Conservation (phyloP, 2,888 invertebrate species). For the Spisula solida region DNA sequence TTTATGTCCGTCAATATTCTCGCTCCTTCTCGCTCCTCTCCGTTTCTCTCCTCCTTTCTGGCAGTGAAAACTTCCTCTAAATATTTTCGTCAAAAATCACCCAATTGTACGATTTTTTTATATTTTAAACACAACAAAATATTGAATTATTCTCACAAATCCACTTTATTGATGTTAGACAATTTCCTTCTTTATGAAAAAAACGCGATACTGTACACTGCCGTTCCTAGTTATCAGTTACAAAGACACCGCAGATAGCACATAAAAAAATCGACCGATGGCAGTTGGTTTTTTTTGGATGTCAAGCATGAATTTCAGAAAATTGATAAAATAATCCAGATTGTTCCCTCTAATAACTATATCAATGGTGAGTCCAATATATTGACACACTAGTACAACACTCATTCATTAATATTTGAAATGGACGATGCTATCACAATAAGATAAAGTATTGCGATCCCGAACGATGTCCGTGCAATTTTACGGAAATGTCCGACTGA, state of each 20-base stretch:
- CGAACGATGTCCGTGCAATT: neutral
- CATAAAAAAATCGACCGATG: neutral
- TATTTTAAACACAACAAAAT: neutral
- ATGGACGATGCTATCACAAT: neutral
- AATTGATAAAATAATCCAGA: neutral
- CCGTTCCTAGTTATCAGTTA: neutral
- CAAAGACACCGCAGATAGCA: neutral
- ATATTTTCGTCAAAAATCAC: neutral
- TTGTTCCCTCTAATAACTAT: neutral
- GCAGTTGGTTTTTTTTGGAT: neutral
- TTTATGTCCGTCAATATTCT: too few relatives aligned
- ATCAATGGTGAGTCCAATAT: neutral
- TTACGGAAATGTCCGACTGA: neutral
- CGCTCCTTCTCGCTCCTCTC: too few relatives aligned
- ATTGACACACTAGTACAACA: neutral
- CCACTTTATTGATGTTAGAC: neutral
- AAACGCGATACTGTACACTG: neutral
- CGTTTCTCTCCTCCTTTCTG: neutral
- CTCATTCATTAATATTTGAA: neutral
- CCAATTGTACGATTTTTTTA: neutral
- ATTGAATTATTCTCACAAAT: neutral
- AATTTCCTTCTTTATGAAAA: neutral
- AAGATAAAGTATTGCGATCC: neutral
- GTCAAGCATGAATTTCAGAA: slow-evolving; percentile 8
- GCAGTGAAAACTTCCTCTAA: neutral